Evolutionary conservation across 37 sponge, comb jelly and placozoan species (phyloP).

Genomic region (Hormiphora californensis): DNA sequence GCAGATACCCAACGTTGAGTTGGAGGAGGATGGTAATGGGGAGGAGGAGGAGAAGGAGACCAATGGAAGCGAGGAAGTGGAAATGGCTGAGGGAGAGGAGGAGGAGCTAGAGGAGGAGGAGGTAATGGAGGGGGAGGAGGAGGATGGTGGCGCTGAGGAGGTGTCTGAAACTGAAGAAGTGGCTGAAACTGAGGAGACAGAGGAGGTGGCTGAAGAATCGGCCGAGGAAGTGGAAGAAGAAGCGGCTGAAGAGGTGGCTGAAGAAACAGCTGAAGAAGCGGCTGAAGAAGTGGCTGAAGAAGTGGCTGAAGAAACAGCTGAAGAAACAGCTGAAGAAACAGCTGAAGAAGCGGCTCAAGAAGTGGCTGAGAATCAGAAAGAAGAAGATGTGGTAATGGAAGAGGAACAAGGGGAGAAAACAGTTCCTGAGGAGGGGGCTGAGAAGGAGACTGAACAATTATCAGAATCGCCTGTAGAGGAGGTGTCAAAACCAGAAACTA

Average conservation of each 20-base stretch:
- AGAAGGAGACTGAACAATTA: not conserved
- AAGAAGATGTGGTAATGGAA: not conserved
- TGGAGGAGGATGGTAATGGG: too few species aligned
- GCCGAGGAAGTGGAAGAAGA: not conserved
- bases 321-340: not conserved
- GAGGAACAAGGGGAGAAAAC: not conserved
- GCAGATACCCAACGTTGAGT: not conserved
- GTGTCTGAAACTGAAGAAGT: not conserved
- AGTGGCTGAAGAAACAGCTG: not conserved
- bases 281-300: not conserved
- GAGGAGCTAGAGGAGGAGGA: too few species aligned
- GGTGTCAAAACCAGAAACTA: not conserved
- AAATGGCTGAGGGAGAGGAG: too few species aligned
- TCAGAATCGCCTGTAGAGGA: not conserved
- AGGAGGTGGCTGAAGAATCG: not conserved
- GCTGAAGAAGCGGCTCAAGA: not conserved
- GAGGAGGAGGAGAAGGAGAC: too few species aligned
- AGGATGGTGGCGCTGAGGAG: not conserved
- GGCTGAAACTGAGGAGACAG: conserved; percentile 18
- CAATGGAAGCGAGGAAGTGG: too few species aligned
- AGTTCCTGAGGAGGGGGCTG: not conserved
- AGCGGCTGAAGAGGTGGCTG: not conserved
- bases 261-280: not conserved
- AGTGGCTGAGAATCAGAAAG: not conserved
- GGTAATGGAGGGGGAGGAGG: too few species aligned